Conservation (phyloP, 2,797 vertebrate genomes). For the Vespertilio murinus region DNA sequence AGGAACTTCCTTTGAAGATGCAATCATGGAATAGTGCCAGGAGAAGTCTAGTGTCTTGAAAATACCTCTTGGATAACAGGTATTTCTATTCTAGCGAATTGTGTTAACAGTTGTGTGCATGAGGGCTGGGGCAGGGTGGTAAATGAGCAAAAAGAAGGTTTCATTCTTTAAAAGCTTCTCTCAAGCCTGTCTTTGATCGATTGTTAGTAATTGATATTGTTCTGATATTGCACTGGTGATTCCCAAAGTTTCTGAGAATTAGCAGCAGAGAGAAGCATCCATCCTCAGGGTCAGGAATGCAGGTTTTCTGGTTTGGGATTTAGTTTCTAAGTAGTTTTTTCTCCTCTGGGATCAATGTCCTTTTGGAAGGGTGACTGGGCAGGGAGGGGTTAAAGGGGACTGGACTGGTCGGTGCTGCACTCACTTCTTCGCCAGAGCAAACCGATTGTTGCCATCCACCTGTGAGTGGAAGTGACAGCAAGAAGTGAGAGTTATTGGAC, state of each 20-base stretch:
- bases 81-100: neutral
- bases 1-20: constrained; percentile 65
- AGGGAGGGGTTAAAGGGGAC: too few relatives aligned
- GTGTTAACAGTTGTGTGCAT: neutral
- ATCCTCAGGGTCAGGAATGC: neutral
- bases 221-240: neutral
- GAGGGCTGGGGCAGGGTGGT: neutral
- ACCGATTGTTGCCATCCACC: neutral
- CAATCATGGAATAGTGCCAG: constrained; percentile 39
- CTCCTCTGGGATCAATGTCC: neutral
- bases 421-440: neutral
- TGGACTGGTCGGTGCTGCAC: too few relatives aligned
- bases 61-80: neutral
- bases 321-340: neutral
- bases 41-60: constrained; percentile 34
- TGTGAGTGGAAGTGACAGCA: neutral
- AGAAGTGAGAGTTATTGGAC: neutral
- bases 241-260: neutral
- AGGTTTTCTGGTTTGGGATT: neutral
- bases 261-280: neutral
- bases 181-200: neutral
- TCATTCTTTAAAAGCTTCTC: neutral
- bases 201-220: neutral
- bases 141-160: neutral
- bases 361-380: neutral